Evolutionary conservation across 2,888 invertebrate species (phyloP), one percentile per base, ranked within the genome.

Genomic region (Zonitis immaculata): DNA sequence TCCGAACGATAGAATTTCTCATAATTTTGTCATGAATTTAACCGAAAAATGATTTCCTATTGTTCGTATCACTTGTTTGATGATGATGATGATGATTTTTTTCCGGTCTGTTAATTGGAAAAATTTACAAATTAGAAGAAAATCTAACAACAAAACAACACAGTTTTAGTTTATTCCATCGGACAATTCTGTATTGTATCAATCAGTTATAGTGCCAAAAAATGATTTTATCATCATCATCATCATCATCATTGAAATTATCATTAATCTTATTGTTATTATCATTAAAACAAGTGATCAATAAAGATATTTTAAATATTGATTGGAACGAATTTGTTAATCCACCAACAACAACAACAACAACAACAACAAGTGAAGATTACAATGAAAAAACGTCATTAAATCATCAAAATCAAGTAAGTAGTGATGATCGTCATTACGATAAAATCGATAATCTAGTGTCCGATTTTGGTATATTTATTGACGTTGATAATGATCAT

Each of bases 401-500:
- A n/a, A n/a, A n/a, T n/a, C n/a, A 27, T 28, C 2, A 28, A n/a
- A 6, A 32, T 14, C 7, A 32, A 27, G 9, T 27, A 27, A 27
- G 1, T 3, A 30, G 6, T 30, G 30, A 12, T 30, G n/a, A n/a
- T n/a, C 30, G 12, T 12, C 4, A 30, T 30, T 30, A 12, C 9
- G 12, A 30, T 12, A 30, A n/a, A 43, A 53, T 56, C 5, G 54
- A 61, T 11, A 22, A 52, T n/a, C n/a, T 63, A 14, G 62, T 61
- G 44, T 63, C 63, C 1, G 65, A 63, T 12, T 61, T 54, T 46
- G 65, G 61, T 6, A 51, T 60, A 30, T 52, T 64, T 27, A 48
- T 53, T 3, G 51, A 51, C 12, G 6, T 20, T 30, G 45, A 11
- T 18, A 26, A 51, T 30, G 12, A 46, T n/a, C 39, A 57, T 27